A percentile compares a stretch with the other conserved stretches of the same genome.
phyloP scores from a whole-genome alignment of 2,797 vertebrate genomes.

The Lagodon rhomboides region DNA sequence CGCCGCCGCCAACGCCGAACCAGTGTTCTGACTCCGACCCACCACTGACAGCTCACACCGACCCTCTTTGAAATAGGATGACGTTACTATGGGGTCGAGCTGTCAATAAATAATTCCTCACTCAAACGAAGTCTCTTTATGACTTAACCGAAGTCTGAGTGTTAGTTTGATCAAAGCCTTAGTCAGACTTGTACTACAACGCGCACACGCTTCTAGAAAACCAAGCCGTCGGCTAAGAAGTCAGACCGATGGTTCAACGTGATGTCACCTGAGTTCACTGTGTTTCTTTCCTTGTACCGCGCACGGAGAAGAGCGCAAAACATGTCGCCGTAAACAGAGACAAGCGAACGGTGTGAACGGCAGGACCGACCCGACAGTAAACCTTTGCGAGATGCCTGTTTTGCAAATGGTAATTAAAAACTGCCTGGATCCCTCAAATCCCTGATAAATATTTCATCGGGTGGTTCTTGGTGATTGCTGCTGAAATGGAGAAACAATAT shows the following conservation, averaged over 20 bases:
- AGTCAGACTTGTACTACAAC: background rate
- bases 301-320: conserved; percentile 31
- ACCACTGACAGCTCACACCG: too few species aligned
- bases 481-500: conserved; percentile 80
- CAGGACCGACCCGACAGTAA: conserved; percentile 51
- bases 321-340: conserved; percentile 38
- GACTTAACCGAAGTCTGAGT: background rate
- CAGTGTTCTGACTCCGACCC: too few species aligned
- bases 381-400: conserved; percentile 72
- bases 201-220: background rate
- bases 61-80: too few species aligned
- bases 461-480: conserved; percentile 76
- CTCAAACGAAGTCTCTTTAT: background rate
- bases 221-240: background rate
- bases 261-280: conserved; percentile 9
- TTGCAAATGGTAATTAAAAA: conserved; percentile 86
- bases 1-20: too few species aligned
- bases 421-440: conserved; percentile 79
- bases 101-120: too few species aligned
- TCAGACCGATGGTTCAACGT: background rate
- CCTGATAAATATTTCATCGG: conserved; percentile 86
- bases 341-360: conserved; percentile 66
- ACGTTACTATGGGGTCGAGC: too few species aligned
- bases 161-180: background rate
- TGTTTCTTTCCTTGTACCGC: conserved; percentile 23